Base-by-base conservation (phyloP, 2,113 vertebrate genomes). In the Ameiurus melas region DNA sequence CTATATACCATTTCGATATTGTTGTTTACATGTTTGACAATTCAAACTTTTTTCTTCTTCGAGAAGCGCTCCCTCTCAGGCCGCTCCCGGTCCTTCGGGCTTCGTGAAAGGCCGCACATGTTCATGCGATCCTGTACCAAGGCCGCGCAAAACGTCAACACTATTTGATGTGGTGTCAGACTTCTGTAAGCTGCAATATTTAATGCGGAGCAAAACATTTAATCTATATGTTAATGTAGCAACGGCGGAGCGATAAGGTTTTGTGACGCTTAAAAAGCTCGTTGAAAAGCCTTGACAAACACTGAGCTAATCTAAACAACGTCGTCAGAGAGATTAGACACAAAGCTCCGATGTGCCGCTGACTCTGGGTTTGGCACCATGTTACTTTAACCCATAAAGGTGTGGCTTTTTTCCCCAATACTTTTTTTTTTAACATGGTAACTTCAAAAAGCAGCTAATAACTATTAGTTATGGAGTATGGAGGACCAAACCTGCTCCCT, bases 221-320 rank as follows among this genome's bases (percentile, higher is more conserved):
- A 89, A 89, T 88, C 89, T 88, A 89, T 87, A 86, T 90, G 88
- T 90, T 90, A 89, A 89, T 87, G 55, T 14, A 75, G 58, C 8
- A 13, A 30, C 47, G 17, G 47, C 6, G 27, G 19, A 51, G 51
- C 62, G 77, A 87, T 83, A 55, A 60, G 53, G 77, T n/a, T 43
- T 77, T 70, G 30, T 27, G 62, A 20, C 55, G 5, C 25, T 60
- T 75, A 57, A 77, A 82, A 84, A 78, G 39, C 68, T 84, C 16
- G 47, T 53, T 30, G 66, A 80, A 57, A 73, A 83, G 71, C 17
- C 36, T 39, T n/a, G 57, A 22, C 43, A 66, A 78, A 58, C 79
- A 68, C 73, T 14, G 58, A 53, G 16, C 57, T 73, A 77, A 90
- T 85, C 33, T 85, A 85, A 85, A 85, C 43, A 87, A 58, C 81